These are phyloP conservation scores for Adoxophyes honmai DNA, from an alignment of 1,140 invertebrate genomes.

Conservation along the genomic window DNA sequence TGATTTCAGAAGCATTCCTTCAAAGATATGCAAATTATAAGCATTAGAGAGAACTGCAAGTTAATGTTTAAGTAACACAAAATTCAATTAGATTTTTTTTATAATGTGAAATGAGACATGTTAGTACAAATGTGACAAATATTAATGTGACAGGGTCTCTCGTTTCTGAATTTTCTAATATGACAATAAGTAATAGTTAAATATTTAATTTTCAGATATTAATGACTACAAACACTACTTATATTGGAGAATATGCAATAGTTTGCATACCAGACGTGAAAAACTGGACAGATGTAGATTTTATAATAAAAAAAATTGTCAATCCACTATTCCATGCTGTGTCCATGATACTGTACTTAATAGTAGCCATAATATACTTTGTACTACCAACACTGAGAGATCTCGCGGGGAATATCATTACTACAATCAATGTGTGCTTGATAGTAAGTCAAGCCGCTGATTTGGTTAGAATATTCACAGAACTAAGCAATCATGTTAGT, in stretches of 20 bases:
- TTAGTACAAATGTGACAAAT: too few relatives aligned
- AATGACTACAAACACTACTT: conserved; percentile 57
- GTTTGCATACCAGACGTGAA: conserved; percentile 85
- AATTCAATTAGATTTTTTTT: too few relatives aligned
- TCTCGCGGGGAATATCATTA: conserved; percentile 89
- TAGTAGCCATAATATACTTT: conserved; percentile 89
- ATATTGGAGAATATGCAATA: conserved; percentile 81
- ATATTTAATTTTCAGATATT: conserved; percentile 47
- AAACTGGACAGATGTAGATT: conserved; percentile 84
- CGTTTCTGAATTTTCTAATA: too few relatives aligned
- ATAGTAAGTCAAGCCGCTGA: conserved; percentile 86
- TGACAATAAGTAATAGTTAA: too few relatives aligned
- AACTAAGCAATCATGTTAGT: conserved; percentile 87
- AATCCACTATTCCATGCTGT: conserved; percentile 87
- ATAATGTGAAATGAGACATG: too few relatives aligned
- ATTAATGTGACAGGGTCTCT: too few relatives aligned
- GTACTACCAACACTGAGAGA: conserved; percentile 89
- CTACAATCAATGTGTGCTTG: conserved; percentile 86
- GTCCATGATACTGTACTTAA: conserved; percentile 83
- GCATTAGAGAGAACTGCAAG: too few relatives aligned
- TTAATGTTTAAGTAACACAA: too few relatives aligned
- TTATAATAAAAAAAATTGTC: conserved; percentile 84
- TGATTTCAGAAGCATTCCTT: too few relatives aligned
- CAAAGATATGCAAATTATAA: too few relatives aligned
- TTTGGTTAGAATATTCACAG: conserved; percentile 86